These are phyloP conservation scores for Nineta flava DNA, from an alignment of 2,888 invertebrate genomes.

Conservation along the genomic window DNA sequence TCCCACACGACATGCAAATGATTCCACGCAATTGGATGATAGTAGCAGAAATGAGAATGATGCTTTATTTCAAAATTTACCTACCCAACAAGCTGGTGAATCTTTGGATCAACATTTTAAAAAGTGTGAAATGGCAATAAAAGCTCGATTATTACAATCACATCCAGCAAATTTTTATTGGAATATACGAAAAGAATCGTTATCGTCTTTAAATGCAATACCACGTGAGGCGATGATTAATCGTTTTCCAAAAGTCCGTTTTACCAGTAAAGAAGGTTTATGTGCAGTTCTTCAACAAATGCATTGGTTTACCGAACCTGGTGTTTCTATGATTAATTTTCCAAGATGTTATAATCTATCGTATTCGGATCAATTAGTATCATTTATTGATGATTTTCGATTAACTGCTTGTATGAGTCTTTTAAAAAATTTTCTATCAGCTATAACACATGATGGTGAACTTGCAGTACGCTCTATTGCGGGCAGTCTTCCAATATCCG, in stretches of 20 bases:
- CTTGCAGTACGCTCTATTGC: constrained; percentile 35
- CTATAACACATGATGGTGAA: constrained; percentile 36
- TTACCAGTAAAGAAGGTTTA: constrained; percentile 85
- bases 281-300: constrained; percentile 63
- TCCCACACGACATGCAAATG: background rate
- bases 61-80: constrained; percentile 25
- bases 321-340: constrained; percentile 63
- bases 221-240: constrained; percentile 53
- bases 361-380: constrained; percentile 63
- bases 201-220: constrained; percentile 47
- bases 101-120: constrained; percentile 30
- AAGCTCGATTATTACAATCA: constrained; percentile 62
- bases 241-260: constrained; percentile 72
- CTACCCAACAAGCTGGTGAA: constrained; percentile 26
- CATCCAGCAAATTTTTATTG: constrained; percentile 76
- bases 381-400: constrained; percentile 78
- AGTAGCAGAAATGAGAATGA: constrained; percentile 12
- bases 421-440: constrained; percentile 58
- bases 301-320: constrained; percentile 74
- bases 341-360: constrained; percentile 61
- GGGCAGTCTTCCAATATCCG: constrained; percentile 56
- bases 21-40: constrained; percentile 17
- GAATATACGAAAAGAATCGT: constrained; percentile 73
- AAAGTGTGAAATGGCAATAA: constrained; percentile 51
- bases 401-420: constrained; percentile 75